These are phyloP conservation scores for Arvicanthis niloticus DNA, from an alignment of 2,113 vertebrate species.

Conservation along the genomic window DNA sequence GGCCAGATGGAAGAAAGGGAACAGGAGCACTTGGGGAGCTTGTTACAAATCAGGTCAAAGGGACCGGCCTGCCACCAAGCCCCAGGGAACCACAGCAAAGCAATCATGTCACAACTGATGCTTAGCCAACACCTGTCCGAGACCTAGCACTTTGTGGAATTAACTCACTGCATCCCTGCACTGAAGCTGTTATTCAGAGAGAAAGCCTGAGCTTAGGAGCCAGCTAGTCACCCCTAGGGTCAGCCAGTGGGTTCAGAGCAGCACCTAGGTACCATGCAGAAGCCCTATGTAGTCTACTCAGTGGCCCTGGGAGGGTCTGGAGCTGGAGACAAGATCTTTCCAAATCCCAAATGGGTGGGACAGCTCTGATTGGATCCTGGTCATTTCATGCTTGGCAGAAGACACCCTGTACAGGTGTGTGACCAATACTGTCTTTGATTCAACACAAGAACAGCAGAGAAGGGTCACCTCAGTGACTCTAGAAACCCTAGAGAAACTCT, in stretches of 20 bases:
- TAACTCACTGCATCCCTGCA: neutral
- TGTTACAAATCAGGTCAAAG: neutral
- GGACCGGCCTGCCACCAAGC: neutral
- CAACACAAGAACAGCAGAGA: neutral
- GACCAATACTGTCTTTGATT: neutral
- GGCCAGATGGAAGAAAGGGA: neutral
- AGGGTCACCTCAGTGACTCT: neutral
- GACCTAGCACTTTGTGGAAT: neutral
- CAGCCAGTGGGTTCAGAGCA: neutral
- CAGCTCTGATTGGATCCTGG: neutral
- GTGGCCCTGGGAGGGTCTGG: neutral
- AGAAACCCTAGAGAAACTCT: no score
- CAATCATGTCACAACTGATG: neutral
- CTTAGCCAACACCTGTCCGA: neutral
- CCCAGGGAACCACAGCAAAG: neutral
- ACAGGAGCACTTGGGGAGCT: neutral
- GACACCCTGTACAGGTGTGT: no score
- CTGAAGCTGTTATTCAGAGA: neutral
- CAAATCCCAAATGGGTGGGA: neutral
- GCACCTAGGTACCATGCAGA: neutral
- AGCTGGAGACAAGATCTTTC: neutral
- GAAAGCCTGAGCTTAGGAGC: neutral
- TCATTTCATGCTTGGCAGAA: neutral
- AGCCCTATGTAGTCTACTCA: rapidly evolving
- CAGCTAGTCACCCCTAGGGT: neutral